Conservation (phyloP, 2,113 vertebrate species). For the Hemiscyllium ocellatum region DNA sequence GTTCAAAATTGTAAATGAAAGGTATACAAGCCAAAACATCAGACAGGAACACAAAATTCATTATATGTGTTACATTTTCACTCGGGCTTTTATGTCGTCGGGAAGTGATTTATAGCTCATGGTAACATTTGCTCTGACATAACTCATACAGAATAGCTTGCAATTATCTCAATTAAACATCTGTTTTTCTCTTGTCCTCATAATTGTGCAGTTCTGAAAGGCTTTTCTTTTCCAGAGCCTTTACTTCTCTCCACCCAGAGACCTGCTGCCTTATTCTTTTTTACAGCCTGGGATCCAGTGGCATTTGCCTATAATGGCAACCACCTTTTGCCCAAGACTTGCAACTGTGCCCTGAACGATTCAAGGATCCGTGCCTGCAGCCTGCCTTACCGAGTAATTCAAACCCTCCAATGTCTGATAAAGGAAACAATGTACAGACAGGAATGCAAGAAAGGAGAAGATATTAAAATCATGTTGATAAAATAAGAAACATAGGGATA, state of each 20-base stretch:
- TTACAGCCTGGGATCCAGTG: not conserved
- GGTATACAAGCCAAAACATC: not conserved
- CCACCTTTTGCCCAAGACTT: not conserved
- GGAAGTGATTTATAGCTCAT: not conserved
- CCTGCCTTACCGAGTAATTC: not conserved
- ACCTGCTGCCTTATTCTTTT: not conserved
- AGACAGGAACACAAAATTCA: not conserved
- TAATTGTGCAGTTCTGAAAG: not conserved
- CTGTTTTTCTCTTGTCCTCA: constrained; percentile 1
- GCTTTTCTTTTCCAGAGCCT: not conserved
- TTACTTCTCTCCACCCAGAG: not conserved
- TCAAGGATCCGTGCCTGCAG: not conserved
- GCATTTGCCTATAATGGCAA: not conserved
- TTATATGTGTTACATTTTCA: not conserved
- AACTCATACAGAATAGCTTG: not conserved
- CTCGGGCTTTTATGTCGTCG: not conserved
- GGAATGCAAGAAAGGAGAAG: not conserved
- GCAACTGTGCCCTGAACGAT: not conserved
- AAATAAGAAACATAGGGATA: not conserved
- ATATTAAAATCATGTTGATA: not conserved
- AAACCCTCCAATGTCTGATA: not conserved
- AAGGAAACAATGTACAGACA: not conserved
- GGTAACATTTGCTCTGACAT: not conserved
- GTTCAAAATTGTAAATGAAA: not conserved
- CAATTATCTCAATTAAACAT: constrained; percentile 28